Evolutionary conservation across 2,797 vertebrate species (phyloP).

Genomic region (Bryconaethiops microstoma): DNA sequence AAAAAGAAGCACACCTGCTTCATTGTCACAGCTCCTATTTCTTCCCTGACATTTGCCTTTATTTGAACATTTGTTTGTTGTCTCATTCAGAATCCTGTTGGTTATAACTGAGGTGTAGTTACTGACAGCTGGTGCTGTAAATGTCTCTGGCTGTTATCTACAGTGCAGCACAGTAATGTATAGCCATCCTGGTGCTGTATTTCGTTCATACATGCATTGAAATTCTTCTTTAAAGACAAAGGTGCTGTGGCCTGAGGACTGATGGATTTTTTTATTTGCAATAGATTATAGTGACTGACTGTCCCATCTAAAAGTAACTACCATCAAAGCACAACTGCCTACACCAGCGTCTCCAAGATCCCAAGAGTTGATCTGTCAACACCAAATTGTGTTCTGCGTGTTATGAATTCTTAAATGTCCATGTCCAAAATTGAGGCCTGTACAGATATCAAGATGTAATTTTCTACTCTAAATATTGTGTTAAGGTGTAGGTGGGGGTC

Average conservation of each 20-base stretch:
- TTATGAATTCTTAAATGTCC: background rate
- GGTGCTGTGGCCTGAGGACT: background rate
- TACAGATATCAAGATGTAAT: slow-evolving; percentile 16
- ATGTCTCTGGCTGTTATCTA: background rate
- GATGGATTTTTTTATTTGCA: slow-evolving; percentile 13
- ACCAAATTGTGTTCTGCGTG: slow-evolving; percentile 13
- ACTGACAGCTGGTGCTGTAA: background rate
- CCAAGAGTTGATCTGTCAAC: background rate
- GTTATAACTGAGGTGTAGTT: background rate
- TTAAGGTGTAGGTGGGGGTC: background rate
- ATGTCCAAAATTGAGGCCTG: background rate
- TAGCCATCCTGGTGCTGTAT: background rate
- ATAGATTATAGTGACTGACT: background rate
- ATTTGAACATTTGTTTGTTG: background rate
- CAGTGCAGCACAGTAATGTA: background rate
- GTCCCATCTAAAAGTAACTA: background rate
- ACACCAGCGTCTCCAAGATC: background rate
- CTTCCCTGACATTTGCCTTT: background rate
- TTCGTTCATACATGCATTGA: background rate
- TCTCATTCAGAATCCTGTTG: background rate
- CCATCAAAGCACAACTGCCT: slow-evolving; percentile 12
- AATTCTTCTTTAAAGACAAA: slow-evolving; percentile 10
- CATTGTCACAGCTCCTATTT: background rate
- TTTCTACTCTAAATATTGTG: slow-evolving; percentile 3
- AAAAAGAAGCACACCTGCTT: background rate